phyloP scores from a whole-genome alignment of 2,113 vertebrate genomes.

The Baryphthengus martii region DNA sequence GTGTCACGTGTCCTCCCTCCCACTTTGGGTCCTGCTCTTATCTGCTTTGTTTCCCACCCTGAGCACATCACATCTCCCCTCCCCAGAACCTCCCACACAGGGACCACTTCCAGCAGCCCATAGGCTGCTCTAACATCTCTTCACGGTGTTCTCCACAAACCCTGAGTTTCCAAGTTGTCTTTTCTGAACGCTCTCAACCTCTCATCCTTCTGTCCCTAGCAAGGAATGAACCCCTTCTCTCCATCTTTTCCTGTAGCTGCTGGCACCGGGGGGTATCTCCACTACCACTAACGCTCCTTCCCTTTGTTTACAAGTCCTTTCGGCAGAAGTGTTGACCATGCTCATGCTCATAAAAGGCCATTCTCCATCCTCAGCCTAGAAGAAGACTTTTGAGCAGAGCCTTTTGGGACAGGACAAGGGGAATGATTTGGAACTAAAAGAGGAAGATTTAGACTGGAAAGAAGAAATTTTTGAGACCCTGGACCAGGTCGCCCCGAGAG shows the following conservation, averaged over 20 bases:
- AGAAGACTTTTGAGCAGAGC: neutral
- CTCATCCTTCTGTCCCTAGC: neutral
- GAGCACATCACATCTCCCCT: neutral
- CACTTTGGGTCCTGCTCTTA: neutral
- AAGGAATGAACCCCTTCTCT: neutral
- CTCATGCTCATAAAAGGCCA: fast-evolving
- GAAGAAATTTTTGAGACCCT: too few relatives aligned
- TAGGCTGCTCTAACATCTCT: neutral
- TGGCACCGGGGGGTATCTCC: neutral
- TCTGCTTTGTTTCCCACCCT: neutral
- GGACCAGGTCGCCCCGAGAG: too few relatives aligned
- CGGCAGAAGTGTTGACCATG: neutral
- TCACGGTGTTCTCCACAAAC: neutral
- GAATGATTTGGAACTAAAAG: neutral
- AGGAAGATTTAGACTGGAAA: too few relatives aligned
- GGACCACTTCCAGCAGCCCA: neutral
- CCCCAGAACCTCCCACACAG: neutral
- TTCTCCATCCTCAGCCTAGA: neutral
- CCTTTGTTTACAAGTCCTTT: neutral
- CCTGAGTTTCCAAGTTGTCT: neutral
- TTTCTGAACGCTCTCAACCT: neutral
- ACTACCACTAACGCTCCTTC: neutral
- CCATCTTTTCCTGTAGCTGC: neutral
- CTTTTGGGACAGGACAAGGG: neutral
- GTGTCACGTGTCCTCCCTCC: neutral